These are phyloP conservation scores for Sphenodon punctatus DNA, from an alignment of 2,797 vertebrate species.

Conservation along the genomic window DNA sequence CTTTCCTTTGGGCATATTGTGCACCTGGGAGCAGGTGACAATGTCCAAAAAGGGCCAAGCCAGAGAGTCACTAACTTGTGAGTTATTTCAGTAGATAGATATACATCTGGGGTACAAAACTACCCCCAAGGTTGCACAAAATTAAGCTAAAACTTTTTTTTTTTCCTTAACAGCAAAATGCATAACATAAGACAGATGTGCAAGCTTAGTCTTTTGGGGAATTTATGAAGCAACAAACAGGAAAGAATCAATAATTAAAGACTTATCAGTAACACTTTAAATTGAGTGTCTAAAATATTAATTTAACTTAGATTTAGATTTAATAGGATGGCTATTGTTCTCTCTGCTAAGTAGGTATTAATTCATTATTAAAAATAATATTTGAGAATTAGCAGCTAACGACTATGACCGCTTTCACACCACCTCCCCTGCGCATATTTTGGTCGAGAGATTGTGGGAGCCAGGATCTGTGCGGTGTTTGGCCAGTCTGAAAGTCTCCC, in stretches of 20 bases:
- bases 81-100: too few relatives aligned
- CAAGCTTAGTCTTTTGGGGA: neutral
- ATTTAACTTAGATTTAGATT: conserved; percentile 13
- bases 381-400: neutral
- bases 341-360: neutral
- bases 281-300: neutral
- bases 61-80: too few relatives aligned
- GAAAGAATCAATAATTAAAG: neutral
- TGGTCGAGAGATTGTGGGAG: too few relatives aligned
- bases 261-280: conserved; percentile 3
- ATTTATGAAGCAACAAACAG: neutral
- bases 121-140: too few relatives aligned
- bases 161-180: conserved; percentile 20
- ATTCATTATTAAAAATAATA: neutral
- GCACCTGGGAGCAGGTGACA: too few relatives aligned
- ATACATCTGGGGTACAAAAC: too few relatives aligned
- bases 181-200: neutral
- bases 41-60: too few relatives aligned
- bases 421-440: too few relatives aligned
- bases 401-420: neutral
- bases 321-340: neutral
- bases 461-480: too few relatives aligned
- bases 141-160: neutral
- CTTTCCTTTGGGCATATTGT: too few relatives aligned
- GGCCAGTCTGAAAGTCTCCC: too few relatives aligned